Conservation (phyloP, 1,140 invertebrate genomes). For the Trichogramma pretiosum region DNA sequence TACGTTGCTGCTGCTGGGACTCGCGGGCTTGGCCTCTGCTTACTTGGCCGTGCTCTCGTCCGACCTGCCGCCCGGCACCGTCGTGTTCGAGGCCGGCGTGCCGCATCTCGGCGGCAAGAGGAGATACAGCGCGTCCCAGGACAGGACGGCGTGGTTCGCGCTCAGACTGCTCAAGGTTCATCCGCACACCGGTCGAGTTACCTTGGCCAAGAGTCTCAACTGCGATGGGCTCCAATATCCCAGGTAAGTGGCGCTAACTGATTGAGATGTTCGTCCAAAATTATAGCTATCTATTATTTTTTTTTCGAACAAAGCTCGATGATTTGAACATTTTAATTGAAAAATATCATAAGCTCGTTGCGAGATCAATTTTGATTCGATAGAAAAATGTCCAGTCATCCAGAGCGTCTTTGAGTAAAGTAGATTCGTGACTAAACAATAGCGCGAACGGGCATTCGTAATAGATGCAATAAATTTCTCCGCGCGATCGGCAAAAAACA, state of each 20-base stretch:
- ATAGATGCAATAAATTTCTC: too few species aligned
- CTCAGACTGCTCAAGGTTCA: slow-evolving; percentile 67
- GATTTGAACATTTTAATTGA: too few species aligned
- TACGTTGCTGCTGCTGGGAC: slow-evolving; percentile 13
- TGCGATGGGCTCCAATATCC: slow-evolving; percentile 76
- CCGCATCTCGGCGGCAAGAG: slow-evolving; percentile 63
- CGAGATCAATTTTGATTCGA: too few species aligned
- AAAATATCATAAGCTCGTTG: too few species aligned
- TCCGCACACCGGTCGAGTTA: slow-evolving; percentile 63
- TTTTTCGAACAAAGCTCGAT: too few species aligned
- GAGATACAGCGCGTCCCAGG: slow-evolving; percentile 64
- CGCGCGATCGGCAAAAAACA: too few species aligned
- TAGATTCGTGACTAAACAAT: too few species aligned
- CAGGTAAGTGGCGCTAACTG: slow-evolving; percentile 3
- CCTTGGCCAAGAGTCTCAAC: slow-evolving; percentile 58
- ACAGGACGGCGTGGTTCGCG: slow-evolving; percentile 73
- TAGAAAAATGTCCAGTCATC: too few species aligned
- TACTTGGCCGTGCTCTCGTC: slow-evolving; percentile 68
- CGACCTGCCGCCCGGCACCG: slow-evolving; percentile 54
- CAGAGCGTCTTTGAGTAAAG: too few species aligned
- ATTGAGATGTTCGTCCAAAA: too few species aligned
- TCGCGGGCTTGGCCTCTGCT: slow-evolving; percentile 23
- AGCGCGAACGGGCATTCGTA: too few species aligned
- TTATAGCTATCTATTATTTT: too few species aligned
- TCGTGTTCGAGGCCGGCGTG: slow-evolving; percentile 74